phyloP scores from a whole-genome alignment of 2,113 vertebrate species.

The Vidua macroura region DNA sequence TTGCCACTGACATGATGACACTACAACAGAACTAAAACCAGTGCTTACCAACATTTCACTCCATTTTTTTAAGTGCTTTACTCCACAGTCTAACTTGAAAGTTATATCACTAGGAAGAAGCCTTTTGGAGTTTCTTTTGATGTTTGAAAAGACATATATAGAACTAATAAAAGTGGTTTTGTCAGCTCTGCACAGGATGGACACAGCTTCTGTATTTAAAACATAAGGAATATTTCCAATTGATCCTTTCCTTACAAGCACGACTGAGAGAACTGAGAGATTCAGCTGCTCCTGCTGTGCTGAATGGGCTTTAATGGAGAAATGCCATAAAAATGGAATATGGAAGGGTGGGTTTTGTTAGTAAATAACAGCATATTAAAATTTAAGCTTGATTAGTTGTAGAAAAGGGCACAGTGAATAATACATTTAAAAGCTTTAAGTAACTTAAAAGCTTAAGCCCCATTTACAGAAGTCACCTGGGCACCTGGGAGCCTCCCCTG shows the following conservation, averaged over 20 bases:
- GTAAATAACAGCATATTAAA: background rate
- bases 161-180: background rate
- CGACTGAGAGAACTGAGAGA: background rate
- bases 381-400: background rate
- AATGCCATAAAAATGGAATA: background rate
- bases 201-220: background rate
- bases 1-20: background rate
- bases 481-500: background rate
- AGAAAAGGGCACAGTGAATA: background rate
- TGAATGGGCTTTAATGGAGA: background rate
- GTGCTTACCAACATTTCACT: background rate
- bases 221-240: background rate
- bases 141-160: background rate
- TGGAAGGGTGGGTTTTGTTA: background rate
- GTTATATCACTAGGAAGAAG: background rate
- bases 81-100: background rate
- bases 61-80: background rate
- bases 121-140: background rate
- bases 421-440: slow-evolving; percentile 24
- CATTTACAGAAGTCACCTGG: background rate
- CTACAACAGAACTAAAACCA: background rate
- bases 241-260: background rate
- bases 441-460: background rate
- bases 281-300: background rate
- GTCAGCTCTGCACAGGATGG: background rate